Percentiles rank a stretch among this genome's conserved stretches.
These are phyloP conservation scores for Onychomys arenicola DNA, from an alignment of 2,797 vertebrate species.

Conservation along the genomic window DNA sequence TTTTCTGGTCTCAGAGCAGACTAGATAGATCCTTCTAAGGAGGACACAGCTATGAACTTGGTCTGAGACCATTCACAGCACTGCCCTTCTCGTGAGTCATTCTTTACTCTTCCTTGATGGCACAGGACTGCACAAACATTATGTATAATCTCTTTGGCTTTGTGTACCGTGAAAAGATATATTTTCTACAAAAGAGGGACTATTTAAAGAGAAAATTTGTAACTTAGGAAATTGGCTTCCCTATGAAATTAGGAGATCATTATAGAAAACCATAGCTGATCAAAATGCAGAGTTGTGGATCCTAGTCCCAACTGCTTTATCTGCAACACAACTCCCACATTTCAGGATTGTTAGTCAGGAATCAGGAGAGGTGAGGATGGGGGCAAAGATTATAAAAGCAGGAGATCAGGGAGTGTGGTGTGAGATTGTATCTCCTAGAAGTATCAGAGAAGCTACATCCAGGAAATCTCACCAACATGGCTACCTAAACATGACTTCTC, in stretches of 20 bases:
- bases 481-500: background rate
- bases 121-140: constrained; percentile 35
- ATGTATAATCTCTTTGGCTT: background rate
- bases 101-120: constrained; percentile 18
- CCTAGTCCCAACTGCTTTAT: background rate
- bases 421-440: background rate
- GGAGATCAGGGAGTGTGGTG: background rate
- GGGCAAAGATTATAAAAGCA: background rate
- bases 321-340: background rate
- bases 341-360: background rate
- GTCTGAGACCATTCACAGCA: background rate
- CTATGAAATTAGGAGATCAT: background rate
- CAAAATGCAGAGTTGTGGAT: background rate
- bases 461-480: background rate
- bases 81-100: constrained; percentile 65
- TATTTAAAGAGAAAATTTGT: constrained; percentile 52
- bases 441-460: background rate
- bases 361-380: background rate
- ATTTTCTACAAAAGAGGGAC: constrained; percentile 51
- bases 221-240: constrained; percentile 51
- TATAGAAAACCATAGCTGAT: background rate
- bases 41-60: constrained; percentile 68
- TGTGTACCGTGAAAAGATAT: background rate
- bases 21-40: constrained; percentile 71
- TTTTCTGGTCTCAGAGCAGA: constrained; percentile 78